Percentiles rank a stretch among this genome's conserved stretches.
Conservation (phyloP, 1,140 invertebrate genomes). For the Pollicipes pollicipes region DNA sequence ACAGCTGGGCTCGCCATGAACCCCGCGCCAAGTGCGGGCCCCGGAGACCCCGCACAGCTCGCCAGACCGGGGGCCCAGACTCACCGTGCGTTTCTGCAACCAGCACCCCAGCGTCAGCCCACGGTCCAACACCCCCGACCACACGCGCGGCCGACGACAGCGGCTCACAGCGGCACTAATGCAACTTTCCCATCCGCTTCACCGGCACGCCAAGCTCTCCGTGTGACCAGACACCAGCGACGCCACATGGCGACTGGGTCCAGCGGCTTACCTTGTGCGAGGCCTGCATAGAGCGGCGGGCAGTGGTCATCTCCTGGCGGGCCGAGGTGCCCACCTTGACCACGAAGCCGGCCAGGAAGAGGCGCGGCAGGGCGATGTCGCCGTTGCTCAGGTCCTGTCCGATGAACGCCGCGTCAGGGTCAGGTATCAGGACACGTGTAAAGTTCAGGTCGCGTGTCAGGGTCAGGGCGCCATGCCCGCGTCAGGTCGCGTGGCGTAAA, state of each 20-base stretch:
- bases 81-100: too few species aligned
- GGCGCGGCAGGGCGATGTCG: background rate
- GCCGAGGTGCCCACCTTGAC: background rate
- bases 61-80: too few species aligned
- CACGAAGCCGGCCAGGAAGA: background rate
- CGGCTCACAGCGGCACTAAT: slow-evolving; percentile 1
- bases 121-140: slow-evolving; percentile 14
- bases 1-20: too few species aligned
- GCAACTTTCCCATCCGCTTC: too few species aligned
- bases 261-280: slow-evolving; percentile 10
- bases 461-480: too few species aligned
- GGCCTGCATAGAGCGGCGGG: slow-evolving; percentile 7
- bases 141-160: slow-evolving; percentile 32
- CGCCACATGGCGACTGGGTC: background rate
- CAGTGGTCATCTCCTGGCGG: background rate
- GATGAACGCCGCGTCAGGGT: too few species aligned
- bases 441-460: too few species aligned
- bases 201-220: slow-evolving; percentile 12
- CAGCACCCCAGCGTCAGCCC: too few species aligned
- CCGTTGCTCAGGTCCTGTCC: background rate
- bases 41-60: too few species aligned
- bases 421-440: too few species aligned
- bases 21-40: too few species aligned
- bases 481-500: too few species aligned
- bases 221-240: slow-evolving; percentile 10